Base-by-base conservation (phyloP, 2,797 vertebrate genomes). In the Onychomys arenicola region DNA sequence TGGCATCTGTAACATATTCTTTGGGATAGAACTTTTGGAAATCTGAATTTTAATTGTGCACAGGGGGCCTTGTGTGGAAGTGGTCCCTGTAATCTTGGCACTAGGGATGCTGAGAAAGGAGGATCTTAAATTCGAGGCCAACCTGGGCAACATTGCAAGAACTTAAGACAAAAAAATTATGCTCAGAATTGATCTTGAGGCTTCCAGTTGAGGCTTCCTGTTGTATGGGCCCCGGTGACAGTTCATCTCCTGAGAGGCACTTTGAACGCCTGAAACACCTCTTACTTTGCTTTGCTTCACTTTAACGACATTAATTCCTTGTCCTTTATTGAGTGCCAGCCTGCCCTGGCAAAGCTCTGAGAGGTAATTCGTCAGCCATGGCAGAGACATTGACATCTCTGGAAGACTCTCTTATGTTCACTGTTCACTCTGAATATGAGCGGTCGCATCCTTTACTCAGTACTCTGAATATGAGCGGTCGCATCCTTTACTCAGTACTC, bases 281-380 rank as follows among this genome's bases (percentile, higher is more conserved):
- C 52, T 76, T 93, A 49, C 40, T 91, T 86, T 85, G 55, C 69
- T 91, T 94, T 86, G 61, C 19, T 83, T 89, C 34, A 6, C 21
- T 93, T 87, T 80, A 63, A 91, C 91, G 40, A 59, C 57, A 46
- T 95, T 96, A 25, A 83, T 97, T 97, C 43, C 97, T 95, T 63
- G 32, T 97, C 96, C 82, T 97, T 92, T 65, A 37, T 97, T 96
- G 43, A 81, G 1, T 96, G n/a, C 83, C 90, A 25, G 29, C 76
- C 19, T 93, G 90, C 93, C 75, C 90, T 95, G 95, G 84, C 77
- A 91, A 55, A 97, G 40, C 65, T 49, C 49, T 80, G 57, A 93
- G 77, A 96, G 37, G 82, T 78, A 43, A 92, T 77, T 94, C 81
- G 55, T 95, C 85, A 93, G 71, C 14, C 16, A 92, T 73, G 37